Percentiles rank a stretch among this genome's conserved stretches.
Conservation (phyloP, 2,797 vertebrate species). For the Epinephelus awoara region DNA sequence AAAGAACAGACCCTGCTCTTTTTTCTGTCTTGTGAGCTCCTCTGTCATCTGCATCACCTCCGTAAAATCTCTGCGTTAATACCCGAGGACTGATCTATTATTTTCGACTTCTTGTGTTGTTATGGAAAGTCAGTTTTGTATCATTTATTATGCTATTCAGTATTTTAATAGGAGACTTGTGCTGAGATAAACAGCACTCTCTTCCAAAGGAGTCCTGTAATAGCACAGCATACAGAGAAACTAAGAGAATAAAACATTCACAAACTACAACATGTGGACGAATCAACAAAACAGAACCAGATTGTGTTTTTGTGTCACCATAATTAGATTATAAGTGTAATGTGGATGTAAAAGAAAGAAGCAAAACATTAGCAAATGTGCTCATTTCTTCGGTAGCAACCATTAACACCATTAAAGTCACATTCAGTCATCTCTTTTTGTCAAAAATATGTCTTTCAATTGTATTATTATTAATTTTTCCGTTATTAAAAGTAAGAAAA, state of each 20-base stretch:
- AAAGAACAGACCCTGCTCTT: conserved; percentile 18
- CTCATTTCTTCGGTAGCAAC: conserved; percentile 47
- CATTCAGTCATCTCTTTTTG: neutral
- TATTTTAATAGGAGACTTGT: neutral
- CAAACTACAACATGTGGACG: no score
- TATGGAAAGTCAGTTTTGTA: neutral
- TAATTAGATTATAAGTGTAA: conserved; percentile 4
- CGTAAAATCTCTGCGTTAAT: conserved; percentile 10
- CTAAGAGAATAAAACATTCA: neutral
- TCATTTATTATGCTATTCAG: neutral
- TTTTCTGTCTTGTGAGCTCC: conserved; percentile 10
- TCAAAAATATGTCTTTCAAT: neutral
- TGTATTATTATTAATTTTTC: neutral
- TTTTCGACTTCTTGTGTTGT: conserved; percentile 19
- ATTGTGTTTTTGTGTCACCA: conserved; percentile 12
- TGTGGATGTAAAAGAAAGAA: conserved; percentile 40
- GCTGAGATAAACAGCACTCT: neutral
- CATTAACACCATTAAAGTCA: conserved; percentile 16
- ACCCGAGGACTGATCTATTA: conserved; percentile 9
- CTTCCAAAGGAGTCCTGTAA: neutral
- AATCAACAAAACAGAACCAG: neutral
- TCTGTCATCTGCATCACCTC: conserved; percentile 16
- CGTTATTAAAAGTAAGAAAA: neutral
- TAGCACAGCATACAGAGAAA: conserved; percentile 2
- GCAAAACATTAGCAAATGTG: conserved; percentile 21